These are phyloP conservation scores for Himalopsyche phryganea DNA, from an alignment of 1,140 invertebrate species.

Conservation along the genomic window DNA sequence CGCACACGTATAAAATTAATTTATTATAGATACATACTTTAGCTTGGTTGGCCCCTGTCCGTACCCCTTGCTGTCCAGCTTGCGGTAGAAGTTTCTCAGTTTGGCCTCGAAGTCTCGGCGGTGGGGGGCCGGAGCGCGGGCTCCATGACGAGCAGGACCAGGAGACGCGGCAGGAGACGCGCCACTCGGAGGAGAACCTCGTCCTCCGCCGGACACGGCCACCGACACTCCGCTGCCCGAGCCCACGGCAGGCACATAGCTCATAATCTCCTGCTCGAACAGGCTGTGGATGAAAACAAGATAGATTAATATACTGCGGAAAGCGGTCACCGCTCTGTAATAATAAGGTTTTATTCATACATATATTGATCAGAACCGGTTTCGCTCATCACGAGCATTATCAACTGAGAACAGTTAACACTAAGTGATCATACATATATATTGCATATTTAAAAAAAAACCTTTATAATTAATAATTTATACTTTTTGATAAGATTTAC, in stretches of 20 bases:
- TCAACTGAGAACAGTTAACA: too few relatives aligned
- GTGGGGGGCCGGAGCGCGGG: slow-evolving; percentile 80
- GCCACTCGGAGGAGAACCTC: slow-evolving; percentile 53
- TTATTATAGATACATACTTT: slow-evolving; percentile 78
- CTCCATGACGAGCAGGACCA: slow-evolving; percentile 69
- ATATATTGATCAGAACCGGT: too few relatives aligned
- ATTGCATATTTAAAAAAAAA: too few relatives aligned
- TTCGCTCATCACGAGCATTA: too few relatives aligned
- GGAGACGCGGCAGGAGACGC: slow-evolving; percentile 78
- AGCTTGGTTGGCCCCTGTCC: slow-evolving; percentile 94
- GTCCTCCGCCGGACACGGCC: slow-evolving; percentile 25
- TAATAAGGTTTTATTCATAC: too few relatives aligned
- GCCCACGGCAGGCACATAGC: slow-evolving; percentile 82
- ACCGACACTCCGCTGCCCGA: slow-evolving; percentile 43
- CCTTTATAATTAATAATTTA: too few relatives aligned
- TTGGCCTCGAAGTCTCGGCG: slow-evolving; percentile 93
- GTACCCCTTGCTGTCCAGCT: slow-evolving; percentile 93
- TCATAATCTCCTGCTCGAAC: slow-evolving; percentile 98
- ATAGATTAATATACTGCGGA: neutral
- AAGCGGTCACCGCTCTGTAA: too few relatives aligned
- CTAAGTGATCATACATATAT: too few relatives aligned
- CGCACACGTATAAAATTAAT: too few relatives aligned
- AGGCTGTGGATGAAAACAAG: slow-evolving; percentile 59
- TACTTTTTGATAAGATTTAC: too few relatives aligned
- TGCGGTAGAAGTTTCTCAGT: slow-evolving; percentile 89